Evolutionary conservation across 2,888 invertebrate species (phyloP), one percentile per base, ranked within the genome.

Genomic region (Chalcis sispes): DNA sequence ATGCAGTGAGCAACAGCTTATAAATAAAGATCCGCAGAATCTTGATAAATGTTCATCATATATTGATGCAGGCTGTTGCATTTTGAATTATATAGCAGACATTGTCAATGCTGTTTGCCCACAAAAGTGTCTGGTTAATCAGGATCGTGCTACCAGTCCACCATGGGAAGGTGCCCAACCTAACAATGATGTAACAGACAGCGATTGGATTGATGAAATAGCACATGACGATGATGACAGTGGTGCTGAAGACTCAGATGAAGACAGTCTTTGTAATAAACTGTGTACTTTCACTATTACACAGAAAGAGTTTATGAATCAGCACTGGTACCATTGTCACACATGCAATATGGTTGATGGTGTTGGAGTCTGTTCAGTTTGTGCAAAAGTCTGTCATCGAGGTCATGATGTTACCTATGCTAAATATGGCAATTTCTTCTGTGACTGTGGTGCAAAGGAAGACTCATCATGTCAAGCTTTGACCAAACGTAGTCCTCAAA

Each of bases 261-360:
- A 97, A 87, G 96, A 97, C 87, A 95, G 95, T 1, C 90, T 97
- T 4, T 95, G 95, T 86, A 95, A 94, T 88, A 96, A 98, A 88
- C 90, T 99, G 15, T 99, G 99, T 89, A 98, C 98, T 0, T 99
- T 97, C 90, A 98, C 98, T 5, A 93, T 98, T 70, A 99, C 98
- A 0, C 97, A 98, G 87, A 97, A 97, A 85, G 98, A 99, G 89
- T 99, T 98, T 88, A 98, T 98, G 96, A 98, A 97, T 89, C 98
- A 96, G 86, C 97, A 97, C 87, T 96, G 98, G 98, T 99, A 99
- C 90, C 98, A 99, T 89, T 99, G 99, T 87, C 98, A 99, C 90
- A 98, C 98, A 0, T 99, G 99, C 89, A 95, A 95, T 88, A 99
- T 99, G 99, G 94, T 98, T 74, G 98, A 99, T 88, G 96, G 98